Conservation (phyloP, 2,113 vertebrate genomes). For the Atherinomorus stipes region DNA sequence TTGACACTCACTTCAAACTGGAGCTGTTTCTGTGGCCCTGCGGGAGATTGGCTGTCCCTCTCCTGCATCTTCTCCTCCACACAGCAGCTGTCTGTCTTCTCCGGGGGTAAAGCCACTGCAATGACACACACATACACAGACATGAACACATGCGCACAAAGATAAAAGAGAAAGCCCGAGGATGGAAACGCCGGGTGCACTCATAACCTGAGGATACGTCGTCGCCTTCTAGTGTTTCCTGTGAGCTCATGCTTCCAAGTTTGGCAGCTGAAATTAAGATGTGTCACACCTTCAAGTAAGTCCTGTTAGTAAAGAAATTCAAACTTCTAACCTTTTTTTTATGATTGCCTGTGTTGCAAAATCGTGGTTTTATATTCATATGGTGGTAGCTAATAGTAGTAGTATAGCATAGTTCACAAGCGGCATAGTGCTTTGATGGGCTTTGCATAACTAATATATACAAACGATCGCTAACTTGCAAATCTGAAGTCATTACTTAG, state of each 20-base stretch:
- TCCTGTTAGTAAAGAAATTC: conserved; percentile 21
- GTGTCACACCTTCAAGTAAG: conserved; percentile 36
- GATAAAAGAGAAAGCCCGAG: conserved; percentile 71
- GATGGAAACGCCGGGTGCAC: conserved; percentile 62
- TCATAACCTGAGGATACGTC: conserved; percentile 65
- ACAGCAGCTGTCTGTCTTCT: conserved; percentile 91
- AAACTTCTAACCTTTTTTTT: conserved; percentile 5
- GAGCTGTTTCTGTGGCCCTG: conserved; percentile 91
- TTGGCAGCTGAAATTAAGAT: conserved; percentile 63
- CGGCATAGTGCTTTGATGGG: background rate
- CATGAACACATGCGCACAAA: conserved; percentile 28
- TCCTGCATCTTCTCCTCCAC: conserved; percentile 92
- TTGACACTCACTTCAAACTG: conserved; percentile 94
- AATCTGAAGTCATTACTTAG: background rate
- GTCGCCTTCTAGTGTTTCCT: conserved; percentile 55
- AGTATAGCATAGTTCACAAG: background rate
- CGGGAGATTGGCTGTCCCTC: conserved; percentile 83
- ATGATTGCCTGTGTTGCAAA: background rate
- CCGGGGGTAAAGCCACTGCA: conserved; percentile 95
- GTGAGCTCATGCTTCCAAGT: conserved; percentile 52
- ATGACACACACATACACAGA: conserved; percentile 45
- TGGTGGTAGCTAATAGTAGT: background rate
- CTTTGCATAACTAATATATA: background rate
- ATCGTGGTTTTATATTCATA: conserved; percentile 1
- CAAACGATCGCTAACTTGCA: background rate